Base-by-base conservation (phyloP, 2,888 invertebrate species). In the Gerris lacustris region DNA sequence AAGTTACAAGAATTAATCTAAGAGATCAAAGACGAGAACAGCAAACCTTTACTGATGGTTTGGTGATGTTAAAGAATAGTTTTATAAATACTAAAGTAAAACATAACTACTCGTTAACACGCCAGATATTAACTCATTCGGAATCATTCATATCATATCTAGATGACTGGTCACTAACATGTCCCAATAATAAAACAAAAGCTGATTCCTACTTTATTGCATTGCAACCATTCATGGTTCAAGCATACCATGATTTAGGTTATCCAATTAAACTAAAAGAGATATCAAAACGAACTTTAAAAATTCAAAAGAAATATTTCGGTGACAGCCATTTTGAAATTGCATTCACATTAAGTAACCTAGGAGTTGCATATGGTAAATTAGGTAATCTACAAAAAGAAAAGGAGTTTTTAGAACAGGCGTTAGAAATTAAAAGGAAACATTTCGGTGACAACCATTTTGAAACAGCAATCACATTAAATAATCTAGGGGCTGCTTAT, bases 1-100 rank as follows among this genome's bases (percentile, higher is more conserved):
- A 70, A 63, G 70, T 72, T 44, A 55, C 67, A 9, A 66, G 72
- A 64, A 63, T 72, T 7, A 7, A 68, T 44, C 45, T 72, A 6
- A 45, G 5, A 64, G 43, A 70, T 11, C 17, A 67, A 11, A 55
- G 67, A 1, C 44, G 67, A 69, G 63, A 71, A 15, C 62, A 68
- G 31, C n/a, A 67, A 6, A 66, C 69, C 31, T 45, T 66, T 17
- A 45, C 11, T 17, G 15, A 63, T 15, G 69, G 45, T 45, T 17
- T 69, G 18, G n/a, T 11, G n/a, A 45, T 69, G n/a, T 64, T 69
- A 9, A 66, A 11, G 9, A 45, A 69, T 15, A 31, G 15, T 2
- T 43, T 31, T 17, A n/a, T 44, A 5, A 69, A 64, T 44, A 11
- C 55, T 11, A 5, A 55, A 55, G 9, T 31, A 31, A 31, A 31